Percentiles rank a stretch among this genome's conserved stretches.
Evolutionary conservation across 2,797 vertebrate genomes (phyloP).

Genomic region (Psittacula derbiana): DNA sequence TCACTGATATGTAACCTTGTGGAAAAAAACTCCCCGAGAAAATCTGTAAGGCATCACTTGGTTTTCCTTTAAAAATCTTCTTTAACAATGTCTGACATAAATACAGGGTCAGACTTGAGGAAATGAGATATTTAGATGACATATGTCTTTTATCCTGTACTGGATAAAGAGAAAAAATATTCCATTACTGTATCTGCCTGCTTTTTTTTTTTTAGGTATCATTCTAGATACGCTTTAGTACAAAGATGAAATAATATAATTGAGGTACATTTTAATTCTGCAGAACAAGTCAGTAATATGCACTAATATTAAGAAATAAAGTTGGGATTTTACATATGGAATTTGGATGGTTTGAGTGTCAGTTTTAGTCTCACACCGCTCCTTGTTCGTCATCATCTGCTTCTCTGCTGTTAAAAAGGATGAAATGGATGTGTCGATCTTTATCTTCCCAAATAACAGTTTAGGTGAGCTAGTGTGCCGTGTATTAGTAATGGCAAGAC

Average conservation of each 20-base stretch:
- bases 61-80: not conserved
- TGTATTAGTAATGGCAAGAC: not conserved
- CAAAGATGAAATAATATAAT: not conserved
- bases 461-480: not conserved
- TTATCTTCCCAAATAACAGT: not conserved
- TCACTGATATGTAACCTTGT: not conserved
- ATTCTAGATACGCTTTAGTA: not conserved
- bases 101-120: not conserved
- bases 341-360: not conserved
- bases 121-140: not conserved
- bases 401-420: not conserved
- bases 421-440: not conserved
- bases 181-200: not conserved
- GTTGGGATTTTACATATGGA: not conserved
- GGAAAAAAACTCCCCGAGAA: not conserved
- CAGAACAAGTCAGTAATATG: not conserved
- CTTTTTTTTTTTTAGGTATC: not conserved
- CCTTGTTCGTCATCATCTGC: not conserved
- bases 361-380: not conserved
- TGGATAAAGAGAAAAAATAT: not conserved
- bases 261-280: slow-evolving; percentile 9
- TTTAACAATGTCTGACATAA: not conserved
- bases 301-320: not conserved
- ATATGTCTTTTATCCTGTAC: not conserved
- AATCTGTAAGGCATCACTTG: not conserved